phyloP scores from a whole-genome alignment of 1,140 invertebrate genomes.

The Cotesia vestalis region DNA sequence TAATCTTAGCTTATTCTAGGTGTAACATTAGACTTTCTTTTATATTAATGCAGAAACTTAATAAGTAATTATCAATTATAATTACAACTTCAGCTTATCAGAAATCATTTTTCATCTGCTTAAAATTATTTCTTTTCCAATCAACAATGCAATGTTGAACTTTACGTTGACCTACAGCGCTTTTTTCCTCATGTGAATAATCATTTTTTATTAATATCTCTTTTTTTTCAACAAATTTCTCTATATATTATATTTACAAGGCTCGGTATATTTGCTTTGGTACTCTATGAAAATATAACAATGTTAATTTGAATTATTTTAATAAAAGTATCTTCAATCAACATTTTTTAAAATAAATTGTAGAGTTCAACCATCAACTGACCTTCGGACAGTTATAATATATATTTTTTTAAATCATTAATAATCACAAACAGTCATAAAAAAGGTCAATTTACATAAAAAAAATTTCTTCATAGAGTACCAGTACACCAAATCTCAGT shows the following conservation, averaged over 20 bases:
- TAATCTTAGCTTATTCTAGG: constrained; percentile 17
- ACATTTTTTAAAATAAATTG: too few relatives aligned
- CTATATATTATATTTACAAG: constrained; percentile 44
- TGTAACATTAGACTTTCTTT: constrained; percentile 19
- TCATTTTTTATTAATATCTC: background rate
- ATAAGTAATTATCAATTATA: too few relatives aligned
- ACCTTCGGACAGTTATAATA: too few relatives aligned
- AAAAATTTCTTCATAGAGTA: constrained; percentile 17
- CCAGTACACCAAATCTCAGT: constrained; percentile 7
- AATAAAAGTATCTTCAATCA: too few relatives aligned
- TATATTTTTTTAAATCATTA: too few relatives aligned
- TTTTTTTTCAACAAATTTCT: background rate
- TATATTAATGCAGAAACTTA: constrained; percentile 20
- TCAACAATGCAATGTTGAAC: too few relatives aligned
- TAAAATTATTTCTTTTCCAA: too few relatives aligned
- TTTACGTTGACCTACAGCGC: too few relatives aligned
- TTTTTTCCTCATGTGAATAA: background rate
- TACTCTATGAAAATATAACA: constrained; percentile 43
- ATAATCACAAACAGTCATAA: too few relatives aligned
- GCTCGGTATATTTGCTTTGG: constrained; percentile 46
- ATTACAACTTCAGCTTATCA: too few relatives aligned
- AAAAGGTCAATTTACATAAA: constrained; percentile 10
- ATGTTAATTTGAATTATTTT: background rate
- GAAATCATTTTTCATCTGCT: too few relatives aligned
- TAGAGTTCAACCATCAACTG: too few relatives aligned